Evolutionary conservation across 2,113 vertebrate species (phyloP).

Genomic region (Camelus bactrianus): DNA sequence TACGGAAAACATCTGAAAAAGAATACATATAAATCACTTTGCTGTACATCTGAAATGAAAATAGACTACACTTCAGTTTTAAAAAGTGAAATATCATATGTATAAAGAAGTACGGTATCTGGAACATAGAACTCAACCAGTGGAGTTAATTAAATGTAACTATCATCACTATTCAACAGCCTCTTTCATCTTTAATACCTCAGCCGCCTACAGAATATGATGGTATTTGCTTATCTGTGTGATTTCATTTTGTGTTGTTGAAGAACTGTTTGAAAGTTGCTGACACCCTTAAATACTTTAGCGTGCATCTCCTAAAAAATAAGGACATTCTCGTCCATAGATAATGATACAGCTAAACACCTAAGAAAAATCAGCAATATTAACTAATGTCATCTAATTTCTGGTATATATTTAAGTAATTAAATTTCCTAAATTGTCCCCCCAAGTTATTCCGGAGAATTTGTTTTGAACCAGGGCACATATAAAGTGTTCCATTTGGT

Average conservation of each 20-base stretch:
- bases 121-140: neutral
- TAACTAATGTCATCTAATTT: neutral
- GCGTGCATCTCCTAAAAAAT: neutral
- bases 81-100: neutral
- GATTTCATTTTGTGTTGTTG: neutral
- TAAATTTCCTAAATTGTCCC: conserved; percentile 35
- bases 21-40: too few relatives aligned
- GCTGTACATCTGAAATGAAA: too few relatives aligned
- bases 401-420: neutral
- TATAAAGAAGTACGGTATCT: conserved; percentile 30
- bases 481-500: neutral
- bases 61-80: too few relatives aligned
- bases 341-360: neutral
- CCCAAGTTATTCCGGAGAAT: neutral
- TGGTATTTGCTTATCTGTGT: neutral
- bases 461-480: conserved; percentile 39
- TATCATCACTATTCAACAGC: neutral
- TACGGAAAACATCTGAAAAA: neutral
- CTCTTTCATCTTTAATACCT: neutral
- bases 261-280: conserved; percentile 29
- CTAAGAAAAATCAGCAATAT: conserved; percentile 35
- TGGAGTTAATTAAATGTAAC: conserved; percentile 53
- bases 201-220: neutral
- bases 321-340: neutral
- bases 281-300: neutral